Evolutionary conservation across 2,113 vertebrate genomes (phyloP).

Genomic region (Antechinus stuartii): DNA sequence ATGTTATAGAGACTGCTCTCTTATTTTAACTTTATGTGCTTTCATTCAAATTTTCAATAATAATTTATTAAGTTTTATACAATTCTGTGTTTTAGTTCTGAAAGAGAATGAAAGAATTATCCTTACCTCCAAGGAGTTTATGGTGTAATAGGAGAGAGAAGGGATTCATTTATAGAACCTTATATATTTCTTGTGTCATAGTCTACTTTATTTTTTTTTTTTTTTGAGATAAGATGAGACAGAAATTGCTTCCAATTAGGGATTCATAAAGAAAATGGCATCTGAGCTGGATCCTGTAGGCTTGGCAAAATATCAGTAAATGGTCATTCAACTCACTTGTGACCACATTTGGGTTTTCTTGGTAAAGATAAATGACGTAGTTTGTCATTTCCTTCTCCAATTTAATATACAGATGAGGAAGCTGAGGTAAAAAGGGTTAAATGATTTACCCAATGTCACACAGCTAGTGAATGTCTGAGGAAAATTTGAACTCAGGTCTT

Average conservation of each 20-base stretch:
- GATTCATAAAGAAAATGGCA: not conserved
- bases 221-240: not conserved
- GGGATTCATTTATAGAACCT: not conserved
- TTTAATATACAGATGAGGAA: not conserved
- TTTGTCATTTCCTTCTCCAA: not conserved
- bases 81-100: not conserved
- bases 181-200: not conserved
- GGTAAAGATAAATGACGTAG: not conserved
- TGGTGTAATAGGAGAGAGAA: not conserved
- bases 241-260: not conserved
- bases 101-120: not conserved
- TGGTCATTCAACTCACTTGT: not conserved
- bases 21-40: not conserved
- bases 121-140: not conserved
- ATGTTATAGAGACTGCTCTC: not conserved
- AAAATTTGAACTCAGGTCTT: not conserved
- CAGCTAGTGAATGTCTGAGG: not conserved
- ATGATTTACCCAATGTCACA: not conserved
- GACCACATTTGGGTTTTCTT: not conserved
- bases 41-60: not conserved
- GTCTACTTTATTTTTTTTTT: not conserved
- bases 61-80: fast-evolving
- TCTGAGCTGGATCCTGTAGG: fast-evolving
- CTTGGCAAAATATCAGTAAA: not conserved
- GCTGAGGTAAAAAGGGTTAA: not conserved